phyloP scores from a whole-genome alignment of 2,113 vertebrate genomes.

The Psettodes erumei region DNA sequence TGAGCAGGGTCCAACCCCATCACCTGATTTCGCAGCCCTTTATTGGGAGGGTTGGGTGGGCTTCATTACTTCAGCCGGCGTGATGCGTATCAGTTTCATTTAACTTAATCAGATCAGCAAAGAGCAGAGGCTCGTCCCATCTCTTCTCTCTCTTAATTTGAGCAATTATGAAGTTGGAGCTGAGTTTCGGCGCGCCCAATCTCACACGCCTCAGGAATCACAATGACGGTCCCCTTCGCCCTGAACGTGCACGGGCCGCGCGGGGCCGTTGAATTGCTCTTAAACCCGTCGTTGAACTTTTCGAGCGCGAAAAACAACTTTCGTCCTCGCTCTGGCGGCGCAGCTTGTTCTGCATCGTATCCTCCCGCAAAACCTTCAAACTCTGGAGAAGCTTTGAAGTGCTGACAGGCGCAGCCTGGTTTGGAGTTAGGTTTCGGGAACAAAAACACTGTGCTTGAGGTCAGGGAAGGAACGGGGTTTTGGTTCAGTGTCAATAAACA shows the following conservation, averaged over 20 bases:
- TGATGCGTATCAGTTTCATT: neutral
- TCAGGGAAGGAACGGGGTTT: neutral
- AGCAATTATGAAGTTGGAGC: neutral
- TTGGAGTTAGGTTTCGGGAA: too few relatives aligned
- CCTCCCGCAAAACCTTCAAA: too few relatives aligned
- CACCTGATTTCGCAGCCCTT: neutral
- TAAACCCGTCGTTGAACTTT: constrained; percentile 3
- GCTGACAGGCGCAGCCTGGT: too few relatives aligned
- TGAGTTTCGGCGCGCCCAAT: neutral
- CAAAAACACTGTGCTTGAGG: neutral
- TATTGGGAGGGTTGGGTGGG: neutral
- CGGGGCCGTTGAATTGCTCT: too few relatives aligned
- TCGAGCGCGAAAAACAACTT: neutral
- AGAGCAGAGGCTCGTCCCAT: neutral
- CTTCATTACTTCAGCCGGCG: neutral
- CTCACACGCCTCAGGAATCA: neutral
- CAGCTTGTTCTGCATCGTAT: neutral
- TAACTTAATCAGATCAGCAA: constrained; percentile 1
- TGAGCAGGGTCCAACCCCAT: constrained; percentile 7
- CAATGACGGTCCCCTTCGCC: neutral
- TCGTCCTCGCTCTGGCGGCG: neutral
- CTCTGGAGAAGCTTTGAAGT: too few relatives aligned
- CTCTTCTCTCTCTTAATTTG: neutral
- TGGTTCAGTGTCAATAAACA: neutral
- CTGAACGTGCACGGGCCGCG: neutral